Conservation (phyloP, 2,113 vertebrate species). For the Casuarius casuarius region DNA sequence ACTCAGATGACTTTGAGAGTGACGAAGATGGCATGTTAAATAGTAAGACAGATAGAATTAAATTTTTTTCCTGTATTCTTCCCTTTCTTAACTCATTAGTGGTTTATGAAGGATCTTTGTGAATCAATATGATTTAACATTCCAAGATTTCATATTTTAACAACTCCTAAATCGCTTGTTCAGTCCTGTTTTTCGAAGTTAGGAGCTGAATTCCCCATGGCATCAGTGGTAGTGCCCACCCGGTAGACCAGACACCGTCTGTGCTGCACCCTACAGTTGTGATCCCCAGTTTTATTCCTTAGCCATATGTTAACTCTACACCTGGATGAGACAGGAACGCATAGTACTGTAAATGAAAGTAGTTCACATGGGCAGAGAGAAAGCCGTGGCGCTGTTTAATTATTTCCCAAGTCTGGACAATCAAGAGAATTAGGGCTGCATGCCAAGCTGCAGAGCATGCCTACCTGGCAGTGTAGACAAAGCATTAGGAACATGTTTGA, state of each 20-base stretch:
- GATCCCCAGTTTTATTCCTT: neutral
- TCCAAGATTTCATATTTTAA: neutral
- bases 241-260: neutral
- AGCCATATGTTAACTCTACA: neutral
- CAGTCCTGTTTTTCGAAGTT: neutral
- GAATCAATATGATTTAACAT: neutral
- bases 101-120: neutral
- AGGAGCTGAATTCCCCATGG: neutral
- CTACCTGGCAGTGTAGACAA: neutral
- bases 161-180: neutral
- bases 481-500: neutral
- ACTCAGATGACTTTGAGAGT: conserved; percentile 86
- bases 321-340: neutral
- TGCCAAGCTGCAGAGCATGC: neutral
- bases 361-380: neutral
- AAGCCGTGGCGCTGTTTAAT: neutral
- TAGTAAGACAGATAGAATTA: neutral
- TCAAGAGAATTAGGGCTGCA: neutral
- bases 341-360: neutral
- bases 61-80: neutral
- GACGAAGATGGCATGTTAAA: conserved; percentile 75
- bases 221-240: neutral
- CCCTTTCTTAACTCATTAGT: neutral
- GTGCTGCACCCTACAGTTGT: neutral
- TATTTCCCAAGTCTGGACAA: neutral